Conservation (phyloP, 2,888 invertebrate genomes). For the Schizaphis graminum region DNA sequence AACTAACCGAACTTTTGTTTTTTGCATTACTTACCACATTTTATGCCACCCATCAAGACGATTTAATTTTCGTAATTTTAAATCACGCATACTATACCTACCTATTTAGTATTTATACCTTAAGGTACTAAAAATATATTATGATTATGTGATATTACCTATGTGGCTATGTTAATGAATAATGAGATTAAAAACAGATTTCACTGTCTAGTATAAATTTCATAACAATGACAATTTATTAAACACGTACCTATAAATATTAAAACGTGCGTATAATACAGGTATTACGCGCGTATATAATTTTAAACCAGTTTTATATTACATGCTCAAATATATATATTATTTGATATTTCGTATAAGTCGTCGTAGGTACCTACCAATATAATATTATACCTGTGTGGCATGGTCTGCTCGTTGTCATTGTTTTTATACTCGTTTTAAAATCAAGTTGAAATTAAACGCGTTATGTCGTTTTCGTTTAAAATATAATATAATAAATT, state of each 20-base stretch:
- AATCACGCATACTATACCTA: background rate
- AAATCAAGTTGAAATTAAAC: background rate
- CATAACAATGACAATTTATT: conserved; percentile 31
- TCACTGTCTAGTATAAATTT: background rate
- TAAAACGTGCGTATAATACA: background rate
- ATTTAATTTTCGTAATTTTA: background rate
- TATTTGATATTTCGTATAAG: background rate
- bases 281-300: background rate
- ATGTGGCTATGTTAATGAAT: background rate
- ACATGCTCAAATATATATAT: background rate
- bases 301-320: conserved; percentile 13
- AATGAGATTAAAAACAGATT: background rate
- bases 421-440: background rate
- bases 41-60: no score
- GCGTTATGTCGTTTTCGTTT: background rate
- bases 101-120: background rate
- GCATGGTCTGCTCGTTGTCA: background rate
- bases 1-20: background rate
- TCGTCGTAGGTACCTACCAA: background rate
- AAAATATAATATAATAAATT: background rate
- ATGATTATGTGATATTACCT: background rate
- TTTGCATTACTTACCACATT: background rate
- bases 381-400: background rate
- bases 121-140: background rate
- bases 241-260: background rate